Percentiles rank a stretch among this genome's conserved stretches.
These are phyloP conservation scores for Spinus pinus DNA, from an alignment of 2,797 vertebrate species.

Conservation along the genomic window DNA sequence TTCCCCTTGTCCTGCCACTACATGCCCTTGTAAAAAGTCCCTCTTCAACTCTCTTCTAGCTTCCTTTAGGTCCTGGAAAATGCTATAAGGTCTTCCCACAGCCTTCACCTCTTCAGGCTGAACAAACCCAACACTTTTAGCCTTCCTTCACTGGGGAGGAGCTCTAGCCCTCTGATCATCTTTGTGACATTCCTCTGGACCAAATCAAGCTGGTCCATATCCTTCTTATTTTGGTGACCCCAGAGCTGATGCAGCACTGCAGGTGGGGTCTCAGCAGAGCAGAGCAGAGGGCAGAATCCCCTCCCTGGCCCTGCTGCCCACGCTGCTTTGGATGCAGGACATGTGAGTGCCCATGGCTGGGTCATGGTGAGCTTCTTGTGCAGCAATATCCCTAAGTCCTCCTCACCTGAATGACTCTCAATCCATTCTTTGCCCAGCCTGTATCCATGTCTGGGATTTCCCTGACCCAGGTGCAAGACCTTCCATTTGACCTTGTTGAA, in stretches of 20 bases:
- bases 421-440: background rate
- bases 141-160: background rate
- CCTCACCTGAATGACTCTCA: background rate
- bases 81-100: background rate
- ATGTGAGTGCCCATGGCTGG: fast-evolving
- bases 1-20: background rate
- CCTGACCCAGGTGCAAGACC: background rate
- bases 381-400: background rate
- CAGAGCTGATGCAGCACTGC: background rate
- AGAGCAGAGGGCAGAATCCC: background rate
- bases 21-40: background rate
- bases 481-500: background rate
- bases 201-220: too few relatives aligned
- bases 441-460: background rate
- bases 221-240: background rate
- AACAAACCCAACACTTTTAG: background rate
- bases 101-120: background rate
- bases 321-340: background rate
- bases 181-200: background rate
- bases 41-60: background rate
- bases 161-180: background rate
- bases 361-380: background rate
- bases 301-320: background rate
- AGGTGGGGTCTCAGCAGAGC: background rate
- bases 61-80: background rate